phyloP scores from a whole-genome alignment of 1,140 invertebrate species.

The Eufriesea mexicana region DNA sequence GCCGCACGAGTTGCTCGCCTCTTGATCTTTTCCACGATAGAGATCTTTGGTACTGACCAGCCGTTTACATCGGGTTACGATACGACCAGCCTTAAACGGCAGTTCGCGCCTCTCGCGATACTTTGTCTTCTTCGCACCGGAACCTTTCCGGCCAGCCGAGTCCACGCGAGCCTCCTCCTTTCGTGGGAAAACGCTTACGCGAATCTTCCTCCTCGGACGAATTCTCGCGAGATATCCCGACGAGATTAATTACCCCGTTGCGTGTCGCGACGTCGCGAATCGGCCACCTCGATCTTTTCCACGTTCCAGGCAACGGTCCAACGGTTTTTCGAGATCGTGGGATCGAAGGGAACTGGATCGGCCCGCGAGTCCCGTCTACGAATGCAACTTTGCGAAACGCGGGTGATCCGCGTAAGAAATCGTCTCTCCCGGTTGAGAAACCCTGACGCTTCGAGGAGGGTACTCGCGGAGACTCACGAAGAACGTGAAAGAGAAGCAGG shows the following conservation, averaged over 20 bases:
- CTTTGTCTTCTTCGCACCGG: conserved; percentile 24
- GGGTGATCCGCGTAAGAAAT: too few relatives aligned
- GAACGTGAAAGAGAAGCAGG: conserved; percentile 45
- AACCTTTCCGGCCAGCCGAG: background rate
- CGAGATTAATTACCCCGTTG: background rate
- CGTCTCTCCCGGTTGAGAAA: conserved; percentile 46
- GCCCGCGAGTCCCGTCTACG: too few relatives aligned
- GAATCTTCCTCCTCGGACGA: background rate
- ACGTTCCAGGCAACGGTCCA: accelerated
- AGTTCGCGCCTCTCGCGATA: background rate
- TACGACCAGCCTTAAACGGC: conserved; percentile 18
- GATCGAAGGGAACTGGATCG: background rate
- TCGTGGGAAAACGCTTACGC: background rate
- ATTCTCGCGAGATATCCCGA: background rate
- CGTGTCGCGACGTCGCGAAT: background rate
- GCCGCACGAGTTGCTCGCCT: conserved; percentile 33
- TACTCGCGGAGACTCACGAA: conserved; percentile 33
- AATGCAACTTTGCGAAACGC: too few relatives aligned
- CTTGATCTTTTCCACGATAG: conserved; percentile 48
- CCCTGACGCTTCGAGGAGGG: conserved; percentile 54
- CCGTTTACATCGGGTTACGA: conserved; percentile 51
- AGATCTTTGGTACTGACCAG: conserved; percentile 44
- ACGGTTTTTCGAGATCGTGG: background rate
- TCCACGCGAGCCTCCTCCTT: background rate
- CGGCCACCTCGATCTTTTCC: background rate